Percentiles rank a stretch among this genome's conserved stretches.
Conservation (phyloP, 2,797 vertebrate species). For the Euthynnus affinis region DNA sequence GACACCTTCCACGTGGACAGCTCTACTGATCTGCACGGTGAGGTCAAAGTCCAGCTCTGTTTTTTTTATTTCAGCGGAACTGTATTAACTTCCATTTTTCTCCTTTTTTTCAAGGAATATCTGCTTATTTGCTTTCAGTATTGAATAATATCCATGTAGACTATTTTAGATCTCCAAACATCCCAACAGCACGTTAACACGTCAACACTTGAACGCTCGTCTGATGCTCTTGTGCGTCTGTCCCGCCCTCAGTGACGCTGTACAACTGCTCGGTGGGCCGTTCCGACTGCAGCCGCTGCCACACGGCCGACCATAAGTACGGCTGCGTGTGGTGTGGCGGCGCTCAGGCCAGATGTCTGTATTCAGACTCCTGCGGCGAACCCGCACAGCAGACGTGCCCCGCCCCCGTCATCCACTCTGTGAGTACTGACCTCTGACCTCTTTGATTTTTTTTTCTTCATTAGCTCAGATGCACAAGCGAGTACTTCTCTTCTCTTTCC, state of each 20-base stretch:
- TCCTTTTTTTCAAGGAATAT: no score
- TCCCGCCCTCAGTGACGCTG: slow-evolving; percentile 87
- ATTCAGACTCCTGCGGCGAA: slow-evolving; percentile 88
- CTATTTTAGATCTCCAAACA: no score
- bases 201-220: background rate
- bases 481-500: no score
- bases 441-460: background rate
- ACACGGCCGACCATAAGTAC: slow-evolving; percentile 91
- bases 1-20: slow-evolving; percentile 94
- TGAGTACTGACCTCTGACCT: slow-evolving; percentile 77
- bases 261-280: slow-evolving; percentile 97
- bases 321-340: slow-evolving; percentile 95
- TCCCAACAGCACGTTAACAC: background rate
- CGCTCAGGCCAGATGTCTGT: slow-evolving; percentile 87
- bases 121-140: background rate
- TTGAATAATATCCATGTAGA: background rate
- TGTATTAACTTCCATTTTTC: background rate
- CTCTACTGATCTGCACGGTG: slow-evolving; percentile 89
- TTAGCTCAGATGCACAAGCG: background rate
- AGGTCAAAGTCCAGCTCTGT: slow-evolving; percentile 10
- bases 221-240: background rate
- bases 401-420: slow-evolving; percentile 92
- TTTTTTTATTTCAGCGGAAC: background rate
- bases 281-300: slow-evolving; percentile 95
- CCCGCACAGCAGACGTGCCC: slow-evolving; percentile 90